A percentile compares a stretch with the other conserved stretches of the same genome.
These are phyloP conservation scores for Cyclophora punctaria DNA, from an alignment of 2,888 invertebrate genomes.

Conservation along the genomic window DNA sequence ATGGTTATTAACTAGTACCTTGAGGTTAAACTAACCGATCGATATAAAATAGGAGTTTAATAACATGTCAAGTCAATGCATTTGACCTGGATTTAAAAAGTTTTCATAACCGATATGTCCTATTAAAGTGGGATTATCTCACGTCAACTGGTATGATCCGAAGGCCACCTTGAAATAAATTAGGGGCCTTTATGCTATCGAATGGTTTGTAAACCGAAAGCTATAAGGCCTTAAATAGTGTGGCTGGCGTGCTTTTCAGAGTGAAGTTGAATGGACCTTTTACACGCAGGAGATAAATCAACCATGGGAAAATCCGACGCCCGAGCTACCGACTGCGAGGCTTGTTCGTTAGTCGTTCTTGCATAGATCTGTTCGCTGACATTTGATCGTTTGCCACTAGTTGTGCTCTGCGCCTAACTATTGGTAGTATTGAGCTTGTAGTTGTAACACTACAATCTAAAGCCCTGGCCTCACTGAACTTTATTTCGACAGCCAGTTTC, in stretches of 20 bases:
- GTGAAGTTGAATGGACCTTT: constrained; percentile 36
- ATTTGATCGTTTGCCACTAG: constrained; percentile 37
- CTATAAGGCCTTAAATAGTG: constrained; percentile 19
- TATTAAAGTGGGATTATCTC: constrained; percentile 14
- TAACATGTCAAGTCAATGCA: not conserved
- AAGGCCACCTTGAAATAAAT: constrained; percentile 24
- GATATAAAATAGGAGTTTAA: constrained; percentile 13
- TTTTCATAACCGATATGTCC: constrained; percentile 3
- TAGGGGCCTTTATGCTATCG: constrained; percentile 8
- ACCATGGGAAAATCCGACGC: constrained; percentile 42
- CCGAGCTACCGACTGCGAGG: constrained; percentile 20
- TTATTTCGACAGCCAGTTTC: too few relatives aligned
- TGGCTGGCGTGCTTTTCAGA: constrained; percentile 20
- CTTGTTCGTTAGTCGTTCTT: constrained; percentile 28
- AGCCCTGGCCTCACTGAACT: not conserved
- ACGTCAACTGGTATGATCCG: constrained; percentile 10
- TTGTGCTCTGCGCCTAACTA: constrained; percentile 7
- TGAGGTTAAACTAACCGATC: constrained; percentile 1
- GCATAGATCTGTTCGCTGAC: constrained; percentile 19
- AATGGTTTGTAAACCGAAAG: constrained; percentile 2
- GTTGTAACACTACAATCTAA: not conserved
- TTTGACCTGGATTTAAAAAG: constrained; percentile 15
- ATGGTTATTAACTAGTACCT: constrained; percentile 32
- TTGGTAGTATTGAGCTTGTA: too few relatives aligned
- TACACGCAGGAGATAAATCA: constrained; percentile 41